Conservation (phyloP, 1,140 invertebrate species). For the Hycleus phaleratus region DNA sequence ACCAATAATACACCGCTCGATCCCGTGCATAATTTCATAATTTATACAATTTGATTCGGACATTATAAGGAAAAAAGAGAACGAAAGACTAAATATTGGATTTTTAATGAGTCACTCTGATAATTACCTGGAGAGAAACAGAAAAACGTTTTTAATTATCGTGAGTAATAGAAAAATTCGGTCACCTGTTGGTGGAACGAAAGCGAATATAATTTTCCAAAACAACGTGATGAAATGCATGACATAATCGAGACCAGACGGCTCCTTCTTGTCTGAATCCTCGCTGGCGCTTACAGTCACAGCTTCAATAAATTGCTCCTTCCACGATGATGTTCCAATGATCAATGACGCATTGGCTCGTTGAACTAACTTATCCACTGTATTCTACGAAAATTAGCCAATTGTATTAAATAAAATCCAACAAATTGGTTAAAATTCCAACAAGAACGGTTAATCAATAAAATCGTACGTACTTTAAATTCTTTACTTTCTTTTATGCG, state of each 20-base stretch:
- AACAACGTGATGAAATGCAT: conserved; percentile 94
- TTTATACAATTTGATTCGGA: too few species aligned
- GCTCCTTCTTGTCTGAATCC: conserved; percentile 56
- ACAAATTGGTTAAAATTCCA: too few species aligned
- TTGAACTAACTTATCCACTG: conserved; percentile 95
- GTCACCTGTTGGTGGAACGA: conserved; percentile 92
- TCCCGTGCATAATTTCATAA: neutral
- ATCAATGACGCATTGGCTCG: conserved; percentile 90
- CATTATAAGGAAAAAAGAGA: too few species aligned
- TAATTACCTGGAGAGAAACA: too few species aligned
- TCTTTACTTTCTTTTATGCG: conserved; percentile 95
- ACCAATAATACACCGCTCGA: neutral
- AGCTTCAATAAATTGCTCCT: conserved; percentile 95
- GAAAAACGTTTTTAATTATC: too few species aligned
- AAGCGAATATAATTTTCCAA: conserved; percentile 97
- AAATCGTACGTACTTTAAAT: conserved; percentile 74
- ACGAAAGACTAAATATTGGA: too few species aligned
- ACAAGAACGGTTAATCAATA: neutral
- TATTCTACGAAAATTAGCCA: conserved; percentile 58
- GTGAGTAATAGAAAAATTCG: neutral
- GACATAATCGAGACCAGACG: conserved; percentile 85
- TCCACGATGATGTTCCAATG: conserved; percentile 95
- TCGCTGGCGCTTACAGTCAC: conserved; percentile 84
- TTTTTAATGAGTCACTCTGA: neutral
- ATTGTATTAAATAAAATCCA: neutral